A percentile compares a stretch with the other conserved stretches of the same genome.
These are phyloP conservation scores for Melanchra persicariae DNA, from an alignment of 2,888 invertebrate genomes.

Conservation along the genomic window DNA sequence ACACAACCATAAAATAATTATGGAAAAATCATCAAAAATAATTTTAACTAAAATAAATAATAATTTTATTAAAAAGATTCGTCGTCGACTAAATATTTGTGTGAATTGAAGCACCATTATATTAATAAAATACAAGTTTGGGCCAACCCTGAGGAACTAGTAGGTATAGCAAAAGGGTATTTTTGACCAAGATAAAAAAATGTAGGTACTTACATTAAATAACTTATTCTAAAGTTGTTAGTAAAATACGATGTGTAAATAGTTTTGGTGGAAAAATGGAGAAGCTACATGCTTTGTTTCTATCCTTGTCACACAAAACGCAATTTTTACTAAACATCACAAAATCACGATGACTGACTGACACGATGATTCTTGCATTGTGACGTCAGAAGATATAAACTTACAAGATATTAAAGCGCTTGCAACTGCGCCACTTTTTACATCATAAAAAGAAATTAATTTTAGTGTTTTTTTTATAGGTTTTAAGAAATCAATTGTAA, in stretches of 20 bases:
- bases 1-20: slow-evolving; percentile 42
- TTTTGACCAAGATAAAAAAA: not conserved
- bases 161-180: slow-evolving; percentile 10
- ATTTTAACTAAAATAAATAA: not conserved
- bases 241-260: not conserved
- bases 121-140: slow-evolving; percentile 9
- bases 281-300: not conserved
- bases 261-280: not conserved
- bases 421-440: not conserved
- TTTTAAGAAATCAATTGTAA: not conserved
- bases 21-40: slow-evolving; percentile 3
- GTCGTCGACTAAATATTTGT: slow-evolving; percentile 16
- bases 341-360: not conserved
- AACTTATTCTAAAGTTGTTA: not conserved
- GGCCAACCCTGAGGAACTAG: slow-evolving; percentile 50
- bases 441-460: not conserved
- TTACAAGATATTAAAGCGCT: not conserved
- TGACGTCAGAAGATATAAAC: not conserved
- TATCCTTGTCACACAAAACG: not conserved
- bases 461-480: not conserved
- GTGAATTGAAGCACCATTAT: not conserved
- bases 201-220: not conserved
- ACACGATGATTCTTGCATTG: not conserved
- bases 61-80: not conserved
- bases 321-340: not conserved